Conservation (phyloP, 1,140 invertebrate genomes). For the Phenacoccus solenopsis region DNA sequence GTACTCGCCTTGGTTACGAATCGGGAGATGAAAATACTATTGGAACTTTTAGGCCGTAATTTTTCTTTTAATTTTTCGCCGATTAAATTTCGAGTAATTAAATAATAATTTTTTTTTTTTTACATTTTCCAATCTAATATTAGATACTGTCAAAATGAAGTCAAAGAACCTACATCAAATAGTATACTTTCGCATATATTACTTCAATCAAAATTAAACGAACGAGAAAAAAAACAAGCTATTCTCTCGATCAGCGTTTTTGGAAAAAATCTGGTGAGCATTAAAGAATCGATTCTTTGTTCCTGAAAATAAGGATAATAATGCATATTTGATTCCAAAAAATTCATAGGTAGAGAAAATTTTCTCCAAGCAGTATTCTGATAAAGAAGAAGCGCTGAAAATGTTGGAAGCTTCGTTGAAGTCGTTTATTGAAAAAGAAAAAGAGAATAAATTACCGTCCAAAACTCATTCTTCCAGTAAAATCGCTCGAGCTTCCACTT, state of each 20-base stretch:
- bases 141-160: neutral
- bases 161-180: neutral
- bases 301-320: no score
- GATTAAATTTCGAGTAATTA: neutral
- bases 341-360: conserved; percentile 69
- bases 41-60: neutral
- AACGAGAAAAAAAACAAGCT: conserved; percentile 80
- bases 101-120: conserved; percentile 10
- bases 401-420: conserved; percentile 58
- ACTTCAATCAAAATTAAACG: conserved; percentile 46
- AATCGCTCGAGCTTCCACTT: conserved; percentile 58
- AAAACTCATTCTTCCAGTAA: conserved; percentile 47
- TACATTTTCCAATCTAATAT: neutral
- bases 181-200: conserved; percentile 13
- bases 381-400: conserved; percentile 78
- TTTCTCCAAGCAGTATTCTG: conserved; percentile 83
- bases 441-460: conserved; percentile 28
- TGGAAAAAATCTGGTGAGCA: conserved; percentile 65
- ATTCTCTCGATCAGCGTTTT: conserved; percentile 80
- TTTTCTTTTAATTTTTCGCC: conserved; percentile 13
- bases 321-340: conserved; percentile 19
- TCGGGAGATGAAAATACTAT: conserved; percentile 51
- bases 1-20: conserved; percentile 58
- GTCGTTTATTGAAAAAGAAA: conserved; percentile 29
- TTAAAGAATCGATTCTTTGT: no score